Evolutionary conservation across 2,113 vertebrate genomes (phyloP).

Genomic region (Acanthisitta chloris): DNA sequence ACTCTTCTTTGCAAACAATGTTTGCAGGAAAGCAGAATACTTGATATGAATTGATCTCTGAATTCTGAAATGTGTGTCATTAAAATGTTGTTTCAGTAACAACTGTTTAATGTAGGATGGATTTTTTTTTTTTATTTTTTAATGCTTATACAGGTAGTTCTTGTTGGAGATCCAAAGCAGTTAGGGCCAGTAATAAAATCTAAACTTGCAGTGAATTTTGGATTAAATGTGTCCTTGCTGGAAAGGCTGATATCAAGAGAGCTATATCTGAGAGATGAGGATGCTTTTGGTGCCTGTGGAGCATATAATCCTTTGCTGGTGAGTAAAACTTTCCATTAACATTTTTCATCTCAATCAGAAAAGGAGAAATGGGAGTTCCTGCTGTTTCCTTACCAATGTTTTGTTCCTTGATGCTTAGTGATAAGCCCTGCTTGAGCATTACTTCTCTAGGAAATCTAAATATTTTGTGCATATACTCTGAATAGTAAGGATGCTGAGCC

Average conservation of each 20-base stretch:
- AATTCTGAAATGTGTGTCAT: background rate
- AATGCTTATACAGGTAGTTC: slow-evolving; percentile 76
- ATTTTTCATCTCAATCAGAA: background rate
- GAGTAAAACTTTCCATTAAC: slow-evolving; percentile 28
- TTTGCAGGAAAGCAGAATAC: background rate
- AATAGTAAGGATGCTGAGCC: background rate
- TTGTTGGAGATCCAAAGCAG: slow-evolving; percentile 93
- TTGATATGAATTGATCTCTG: background rate
- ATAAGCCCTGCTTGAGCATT: background rate
- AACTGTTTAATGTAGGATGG: background rate
- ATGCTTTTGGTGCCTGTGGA: slow-evolving; percentile 70
- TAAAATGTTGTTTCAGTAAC: background rate
- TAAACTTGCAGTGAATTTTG: slow-evolving; percentile 79
- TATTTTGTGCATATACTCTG: background rate
- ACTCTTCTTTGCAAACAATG: background rate
- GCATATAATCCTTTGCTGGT: slow-evolving; percentile 92
- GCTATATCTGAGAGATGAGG: slow-evolving; percentile 79
- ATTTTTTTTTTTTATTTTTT: background rate
- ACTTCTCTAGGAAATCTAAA: background rate
- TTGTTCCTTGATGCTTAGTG: background rate
- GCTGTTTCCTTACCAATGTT: background rate
- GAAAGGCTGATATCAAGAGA: slow-evolving; percentile 86
- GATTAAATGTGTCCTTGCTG: slow-evolving; percentile 85
- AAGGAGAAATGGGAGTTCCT: background rate
- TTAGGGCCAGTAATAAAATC: slow-evolving; percentile 92